Conservation (phyloP, 1,140 invertebrate genomes). For the Leucophenga varia region DNA sequence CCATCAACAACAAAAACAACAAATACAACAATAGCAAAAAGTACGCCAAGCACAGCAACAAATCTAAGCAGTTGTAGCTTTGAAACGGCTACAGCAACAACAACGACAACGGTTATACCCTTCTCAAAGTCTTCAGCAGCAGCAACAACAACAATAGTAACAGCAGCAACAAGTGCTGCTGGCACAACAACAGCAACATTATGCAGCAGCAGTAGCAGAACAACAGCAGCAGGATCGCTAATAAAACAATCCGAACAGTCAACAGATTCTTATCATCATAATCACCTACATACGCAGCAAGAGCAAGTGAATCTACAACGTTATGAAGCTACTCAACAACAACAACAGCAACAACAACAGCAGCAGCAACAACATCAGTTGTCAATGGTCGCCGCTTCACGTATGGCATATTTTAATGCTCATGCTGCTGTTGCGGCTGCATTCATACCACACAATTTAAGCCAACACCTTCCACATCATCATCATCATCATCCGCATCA, state of each 20-base stretch:
- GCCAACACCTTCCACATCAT: no score
- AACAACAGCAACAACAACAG: slow-evolving; percentile 32
- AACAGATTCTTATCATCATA: slow-evolving; percentile 12
- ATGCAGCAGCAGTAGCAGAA: slow-evolving; percentile 6
- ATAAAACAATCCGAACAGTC: no score
- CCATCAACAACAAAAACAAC: slow-evolving; percentile 8
- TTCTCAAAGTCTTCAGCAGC: slow-evolving; percentile 1
- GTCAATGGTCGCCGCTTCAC: slow-evolving; percentile 69
- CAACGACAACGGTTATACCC: slow-evolving; percentile 9
- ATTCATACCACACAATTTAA: slow-evolving; percentile 70
- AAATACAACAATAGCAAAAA: slow-evolving; percentile 3
- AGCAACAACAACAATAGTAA: slow-evolving; percentile 6
- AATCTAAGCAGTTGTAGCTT: background rate
- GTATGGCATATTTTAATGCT: slow-evolving; percentile 84
- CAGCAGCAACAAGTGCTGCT: background rate
- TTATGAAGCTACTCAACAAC: slow-evolving; percentile 3
- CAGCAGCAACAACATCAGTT: slow-evolving; percentile 60
- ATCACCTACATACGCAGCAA: slow-evolving; percentile 13
- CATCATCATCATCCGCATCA: slow-evolving; percentile 9
- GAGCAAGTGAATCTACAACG: slow-evolving; percentile 15
- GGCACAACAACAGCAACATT: slow-evolving; percentile 21
- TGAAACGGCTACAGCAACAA: slow-evolving; percentile 8
- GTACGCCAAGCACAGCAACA: slow-evolving; percentile 14
- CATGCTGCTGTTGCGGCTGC: slow-evolving; percentile 85
- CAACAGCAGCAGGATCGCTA: no score